Base-by-base conservation (phyloP, 2,113 vertebrate species). In the Forbesichthys papilliferus region DNA sequence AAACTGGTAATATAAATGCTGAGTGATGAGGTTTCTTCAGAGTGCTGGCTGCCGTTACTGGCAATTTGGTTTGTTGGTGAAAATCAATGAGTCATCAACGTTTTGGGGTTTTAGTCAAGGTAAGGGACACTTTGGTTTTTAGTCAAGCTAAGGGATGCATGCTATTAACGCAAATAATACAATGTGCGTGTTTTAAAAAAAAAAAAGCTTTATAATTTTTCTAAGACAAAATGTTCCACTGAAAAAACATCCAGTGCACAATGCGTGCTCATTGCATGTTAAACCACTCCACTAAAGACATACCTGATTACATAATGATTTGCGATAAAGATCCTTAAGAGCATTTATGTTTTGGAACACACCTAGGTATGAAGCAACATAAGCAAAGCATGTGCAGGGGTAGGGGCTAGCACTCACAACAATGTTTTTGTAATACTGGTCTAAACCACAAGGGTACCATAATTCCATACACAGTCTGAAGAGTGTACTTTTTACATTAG, bases 61-160 rank as follows among this genome's bases (percentile, higher is more conserved):
- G 87, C 79, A 80, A 78, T 87, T 84, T 82, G 79, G 76, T 83
- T 84, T 84, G 87, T 88, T 86, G 85, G 79, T 72, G 75, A 64
- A 89, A 86, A 87, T 88, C 87, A 87, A 82, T 89, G 87, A 90
- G 81, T 90, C 90, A 89, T 83, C 82, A 78, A 69, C 36, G 11
- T 57, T 85, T 84, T 80, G 77, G 52, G 5, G n/a, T 57, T 80
- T 61, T 58, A 66, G 66, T 78, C 34, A 9, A 66, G 66, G 77
- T 10, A 56, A 72, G 78, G 73, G 73, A 62, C 27, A 27, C 1
- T 27, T 27, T 27, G 27, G 27, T 27, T 74, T 78, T 61, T 58
- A 66, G 68, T 78, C 34, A 9, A 66, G 66, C 77, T 10, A 56
- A 72, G 78, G 73, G 73, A 62, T 69, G 77, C 61, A 76, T 74